Conservation (phyloP, 2,113 vertebrate species). For the Strix aluco region DNA sequence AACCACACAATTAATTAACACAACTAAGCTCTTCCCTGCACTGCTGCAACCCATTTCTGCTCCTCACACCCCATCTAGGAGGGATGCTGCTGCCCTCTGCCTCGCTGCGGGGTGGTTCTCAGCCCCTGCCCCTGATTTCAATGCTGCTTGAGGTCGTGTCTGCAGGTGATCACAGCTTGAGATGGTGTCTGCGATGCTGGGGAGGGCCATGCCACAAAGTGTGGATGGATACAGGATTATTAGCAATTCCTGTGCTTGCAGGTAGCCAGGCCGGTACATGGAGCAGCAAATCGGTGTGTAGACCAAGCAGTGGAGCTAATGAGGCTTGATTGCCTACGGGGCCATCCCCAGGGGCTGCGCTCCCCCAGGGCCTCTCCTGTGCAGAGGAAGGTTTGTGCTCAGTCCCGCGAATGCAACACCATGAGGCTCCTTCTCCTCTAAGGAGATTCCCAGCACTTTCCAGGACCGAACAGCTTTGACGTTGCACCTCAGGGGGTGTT, state of each 20-base stretch:
- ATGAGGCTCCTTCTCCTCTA: not conserved
- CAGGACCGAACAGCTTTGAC: not conserved
- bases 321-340: not conserved
- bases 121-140: not conserved
- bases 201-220: not conserved
- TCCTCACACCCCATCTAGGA: not conserved
- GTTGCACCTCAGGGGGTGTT: not conserved
- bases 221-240: not conserved
- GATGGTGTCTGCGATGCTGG: not conserved
- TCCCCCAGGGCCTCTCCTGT: not conserved
- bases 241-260: not conserved
- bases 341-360: not conserved
- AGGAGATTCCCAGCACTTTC: not conserved
- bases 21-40: not conserved
- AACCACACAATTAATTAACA: constrained; percentile 56
- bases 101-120: not conserved
- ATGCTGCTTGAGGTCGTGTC: too few species aligned
- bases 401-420: not conserved
- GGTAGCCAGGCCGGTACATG: fast-evolving
- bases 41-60: not conserved
- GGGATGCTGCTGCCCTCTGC: not conserved
- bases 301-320: not conserved
- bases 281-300: not conserved
- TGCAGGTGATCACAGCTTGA: not conserved
- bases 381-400: not conserved